Evolutionary conservation across 2,113 vertebrate genomes (phyloP), one percentile per base, ranked within the genome.

Genomic region (Lonchura striata): DNA sequence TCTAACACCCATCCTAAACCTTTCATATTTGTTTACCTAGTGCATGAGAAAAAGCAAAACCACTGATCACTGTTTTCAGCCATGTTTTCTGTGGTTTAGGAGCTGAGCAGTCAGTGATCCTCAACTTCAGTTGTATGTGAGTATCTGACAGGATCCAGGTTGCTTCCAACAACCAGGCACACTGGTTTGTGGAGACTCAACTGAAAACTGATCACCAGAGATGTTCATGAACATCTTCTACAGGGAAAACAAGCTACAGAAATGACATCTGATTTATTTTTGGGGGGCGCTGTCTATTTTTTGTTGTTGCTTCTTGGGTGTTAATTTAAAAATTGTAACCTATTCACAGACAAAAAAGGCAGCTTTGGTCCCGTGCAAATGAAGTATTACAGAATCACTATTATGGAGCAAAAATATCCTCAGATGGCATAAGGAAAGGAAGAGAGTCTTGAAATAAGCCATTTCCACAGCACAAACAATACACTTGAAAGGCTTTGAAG

Each of bases 161-260:
- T 52, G 22, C 23, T 76, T 52, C 52, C 75, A 60, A 47, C 35
- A 66, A 86, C 72, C 64, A 69, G 46, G 61, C 22, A 46, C 49
- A 59, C 4, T 23, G 46, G 56, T 46, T 42, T 65, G 75, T 28
- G 46, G 70, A 95, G 37, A 50, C 82, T 68, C 39, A 35, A 0
- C 37, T 94, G 85, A 68, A 90, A 50, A 33, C 4, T 27, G 9
- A 3, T 90, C 66, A 90, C 70, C 64, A 64, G 39, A 84, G 39
- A 90, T 77, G 81, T 74, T 95, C 84, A 70, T 31, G 47, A 95
- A 80, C 10, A 33, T 70, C 64, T 81, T 82, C 9, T 41, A 87
- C 39, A 75, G 72, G 81, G 60, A 91, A 90, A 96, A 78, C 65
- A 92, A 86, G 46, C 21, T 52, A 17, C 65, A 89, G 74, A 94